Percentiles rank a stretch among this genome's conserved stretches.
These are phyloP conservation scores for Leptinotarsa haldemani DNA, from an alignment of 2,888 invertebrate species.

Conservation along the genomic window DNA sequence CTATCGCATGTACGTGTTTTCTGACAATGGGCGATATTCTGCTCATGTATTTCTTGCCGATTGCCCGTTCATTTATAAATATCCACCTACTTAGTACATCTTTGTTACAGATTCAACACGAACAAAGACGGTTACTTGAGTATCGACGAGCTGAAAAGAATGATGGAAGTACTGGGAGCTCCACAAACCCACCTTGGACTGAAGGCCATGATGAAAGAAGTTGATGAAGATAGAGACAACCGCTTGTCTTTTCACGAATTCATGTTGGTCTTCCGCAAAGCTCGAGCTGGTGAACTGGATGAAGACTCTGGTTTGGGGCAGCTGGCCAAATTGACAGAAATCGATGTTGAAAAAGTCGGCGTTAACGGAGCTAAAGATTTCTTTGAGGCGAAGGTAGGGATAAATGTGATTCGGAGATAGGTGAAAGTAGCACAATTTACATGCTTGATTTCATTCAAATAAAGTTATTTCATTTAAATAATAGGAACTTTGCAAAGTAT, in stretches of 20 bases:
- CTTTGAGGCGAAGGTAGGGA: constrained; percentile 88
- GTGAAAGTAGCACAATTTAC: too few relatives aligned
- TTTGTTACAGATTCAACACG: constrained; percentile 84
- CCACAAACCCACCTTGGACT: constrained; percentile 96
- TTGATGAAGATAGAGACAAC: constrained; percentile 87
- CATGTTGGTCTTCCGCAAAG: constrained; percentile 85
- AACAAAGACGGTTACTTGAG: constrained; percentile 91
- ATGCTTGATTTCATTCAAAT: too few relatives aligned
- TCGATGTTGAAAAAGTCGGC: constrained; percentile 93
- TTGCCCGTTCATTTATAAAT: too few relatives aligned
- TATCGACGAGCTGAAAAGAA: constrained; percentile 88
- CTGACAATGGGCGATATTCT: too few relatives aligned
- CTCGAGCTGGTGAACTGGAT: constrained; percentile 89
- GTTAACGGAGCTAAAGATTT: constrained; percentile 95
- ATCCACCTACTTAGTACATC: not conserved
- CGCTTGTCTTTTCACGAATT: constrained; percentile 93
- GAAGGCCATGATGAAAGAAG: constrained; percentile 94
- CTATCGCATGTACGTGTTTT: too few relatives aligned
- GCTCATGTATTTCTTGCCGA: too few relatives aligned
- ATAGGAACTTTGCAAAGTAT: too few relatives aligned
- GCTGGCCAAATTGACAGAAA: constrained; percentile 87
- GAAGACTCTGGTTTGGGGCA: constrained; percentile 88
- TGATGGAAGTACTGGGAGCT: constrained; percentile 96
- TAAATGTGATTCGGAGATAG: not conserved
- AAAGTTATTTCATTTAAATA: too few relatives aligned